Conservation (phyloP, 2,797 vertebrate species). For the Rallus crepitans region DNA sequence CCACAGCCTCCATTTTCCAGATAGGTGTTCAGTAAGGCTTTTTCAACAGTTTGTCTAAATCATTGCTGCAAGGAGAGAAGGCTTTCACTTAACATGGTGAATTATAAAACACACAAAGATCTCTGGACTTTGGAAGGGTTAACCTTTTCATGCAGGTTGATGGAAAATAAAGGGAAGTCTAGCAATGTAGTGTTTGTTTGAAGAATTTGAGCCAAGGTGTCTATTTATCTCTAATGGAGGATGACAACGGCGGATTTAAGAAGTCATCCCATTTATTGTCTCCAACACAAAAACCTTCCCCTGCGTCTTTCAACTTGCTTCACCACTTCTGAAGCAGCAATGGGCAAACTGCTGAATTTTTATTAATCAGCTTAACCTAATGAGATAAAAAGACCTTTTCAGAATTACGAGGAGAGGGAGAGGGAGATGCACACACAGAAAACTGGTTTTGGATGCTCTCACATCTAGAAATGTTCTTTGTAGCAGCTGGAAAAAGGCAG, state of each 20-base stretch:
- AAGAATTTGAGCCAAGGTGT: constrained; percentile 75
- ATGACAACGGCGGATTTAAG: constrained; percentile 89
- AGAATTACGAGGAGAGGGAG: constrained; percentile 67
- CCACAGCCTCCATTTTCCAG: neutral
- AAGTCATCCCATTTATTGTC: constrained; percentile 92
- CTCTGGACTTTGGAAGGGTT: constrained; percentile 13
- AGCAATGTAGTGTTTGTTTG: constrained; percentile 55
- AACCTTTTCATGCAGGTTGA: constrained; percentile 56
- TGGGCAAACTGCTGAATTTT: constrained; percentile 89
- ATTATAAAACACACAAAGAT: constrained; percentile 55
- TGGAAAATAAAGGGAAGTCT: constrained; percentile 57
- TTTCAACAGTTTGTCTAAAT: constrained; percentile 55
- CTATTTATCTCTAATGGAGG: constrained; percentile 81
- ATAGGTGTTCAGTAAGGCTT: neutral
- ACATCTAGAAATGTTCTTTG: constrained; percentile 27
- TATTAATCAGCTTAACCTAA: constrained; percentile 98
- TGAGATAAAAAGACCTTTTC: constrained; percentile 94
- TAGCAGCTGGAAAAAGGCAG: neutral
- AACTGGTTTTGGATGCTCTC: constrained; percentile 48
- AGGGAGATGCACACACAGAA: neutral
- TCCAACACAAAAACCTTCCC: constrained; percentile 89
- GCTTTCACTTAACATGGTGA: constrained; percentile 22
- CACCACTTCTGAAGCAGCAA: constrained; percentile 77
- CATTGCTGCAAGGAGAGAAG: constrained; percentile 55
- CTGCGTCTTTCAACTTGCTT: constrained; percentile 84